These are phyloP conservation scores for Lutjanus erythropterus DNA, from an alignment of 2,113 vertebrate species.

Conservation along the genomic window DNA sequence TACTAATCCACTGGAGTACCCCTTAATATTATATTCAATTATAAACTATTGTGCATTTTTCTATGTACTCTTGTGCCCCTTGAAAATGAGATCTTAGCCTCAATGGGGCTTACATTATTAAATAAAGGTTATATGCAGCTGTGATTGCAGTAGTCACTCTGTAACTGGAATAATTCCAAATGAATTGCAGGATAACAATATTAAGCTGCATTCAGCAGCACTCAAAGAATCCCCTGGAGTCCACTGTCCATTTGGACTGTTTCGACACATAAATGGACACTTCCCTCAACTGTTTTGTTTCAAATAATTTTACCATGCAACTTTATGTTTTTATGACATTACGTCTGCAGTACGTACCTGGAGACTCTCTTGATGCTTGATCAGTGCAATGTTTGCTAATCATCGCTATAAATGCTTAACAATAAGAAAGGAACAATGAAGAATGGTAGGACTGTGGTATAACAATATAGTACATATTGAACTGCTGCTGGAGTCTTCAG, in stretches of 20 bases:
- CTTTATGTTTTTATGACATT: too few relatives aligned
- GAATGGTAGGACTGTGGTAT: background rate
- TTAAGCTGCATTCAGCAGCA: background rate
- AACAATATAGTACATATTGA: too few relatives aligned
- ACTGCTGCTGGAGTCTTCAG: too few relatives aligned
- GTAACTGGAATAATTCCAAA: conserved; percentile 4
- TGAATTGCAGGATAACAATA: background rate
- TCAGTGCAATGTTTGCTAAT: background rate
- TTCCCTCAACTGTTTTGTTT: conserved; percentile 3
- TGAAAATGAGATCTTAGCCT: too few relatives aligned
- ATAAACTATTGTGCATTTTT: background rate
- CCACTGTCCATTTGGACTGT: background rate
- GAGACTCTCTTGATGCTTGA: too few relatives aligned
- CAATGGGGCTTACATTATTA: background rate
- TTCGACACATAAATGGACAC: background rate
- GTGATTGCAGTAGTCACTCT: background rate
- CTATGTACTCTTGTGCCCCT: background rate
- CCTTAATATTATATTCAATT: conserved; percentile 6
- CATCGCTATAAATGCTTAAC: background rate
- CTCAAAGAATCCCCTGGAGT: background rate
- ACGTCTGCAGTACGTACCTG: too few relatives aligned
- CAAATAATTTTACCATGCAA: background rate
- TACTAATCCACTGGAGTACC: background rate
- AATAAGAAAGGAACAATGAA: background rate
- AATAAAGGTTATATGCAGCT: background rate